Base-by-base conservation (phyloP, 2,888 invertebrate species). In the Sisyra nigra region DNA sequence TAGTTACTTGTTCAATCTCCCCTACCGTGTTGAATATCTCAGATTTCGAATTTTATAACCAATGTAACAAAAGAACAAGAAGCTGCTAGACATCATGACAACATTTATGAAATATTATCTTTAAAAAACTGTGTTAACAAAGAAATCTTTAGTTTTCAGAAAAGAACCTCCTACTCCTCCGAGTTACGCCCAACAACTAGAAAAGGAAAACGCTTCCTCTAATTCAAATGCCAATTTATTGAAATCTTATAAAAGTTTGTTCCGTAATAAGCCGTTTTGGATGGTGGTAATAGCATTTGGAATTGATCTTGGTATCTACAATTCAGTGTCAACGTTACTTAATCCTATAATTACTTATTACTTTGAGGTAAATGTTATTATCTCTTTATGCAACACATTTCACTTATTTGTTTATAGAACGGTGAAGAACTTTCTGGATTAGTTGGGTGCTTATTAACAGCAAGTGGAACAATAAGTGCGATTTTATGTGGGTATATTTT, bases 301-400 rank as follows among this genome's bases (percentile, higher is more conserved):
- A 30, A 63, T 76, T 45, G 77, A 75, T 55, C 73, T 74, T 2
- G 77, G 77, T 2, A 73, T 71, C 5, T 77, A 76, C 57, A 78
- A 78, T 55, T 76, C 75, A n/a, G 68, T 79, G 45, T 74, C 75
- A 1, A 78, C 78, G 0, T 62, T 76, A 24, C 65, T 57, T 24
- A 57, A 56, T 44, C 53, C 53, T 40, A 51, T 57, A 40, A 50
- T 57, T 8, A 49, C 55, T 10, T 44, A 45, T 11, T 51, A 54
- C 44, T 56, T 51, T 40, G 48, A 51, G 42, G 56, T 56, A 45
- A 50, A 49, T 41, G 10, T 14, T n/a, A 11, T 3, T 11, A 34
- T 5, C n/a, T 10, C 8, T 11, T 14, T 7, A 14, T 7, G 32
- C 3, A 2, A 11, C 13, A 9, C 4, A 10, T 35, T 35, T 35